Conservation (phyloP, 2,888 invertebrate genomes). For the Flabesymbios commensalis region DNA sequence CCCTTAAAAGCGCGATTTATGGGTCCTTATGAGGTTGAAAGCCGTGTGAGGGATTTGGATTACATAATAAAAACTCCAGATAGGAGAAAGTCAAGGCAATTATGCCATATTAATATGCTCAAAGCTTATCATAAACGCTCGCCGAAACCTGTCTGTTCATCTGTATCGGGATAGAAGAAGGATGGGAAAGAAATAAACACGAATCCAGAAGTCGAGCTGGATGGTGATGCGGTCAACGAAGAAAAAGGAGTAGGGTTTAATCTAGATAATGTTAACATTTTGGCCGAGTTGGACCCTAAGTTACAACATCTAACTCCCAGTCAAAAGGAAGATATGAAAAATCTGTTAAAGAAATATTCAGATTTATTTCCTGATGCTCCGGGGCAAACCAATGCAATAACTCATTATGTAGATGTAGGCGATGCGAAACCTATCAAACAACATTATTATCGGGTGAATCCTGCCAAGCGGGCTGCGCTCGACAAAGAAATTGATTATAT, state of each 20-base stretch:
- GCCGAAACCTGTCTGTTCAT: too few species aligned
- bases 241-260: too few species aligned
- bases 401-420: constrained; percentile 4
- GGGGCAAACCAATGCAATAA: neutral
- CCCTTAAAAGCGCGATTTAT: neutral
- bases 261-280: too few species aligned
- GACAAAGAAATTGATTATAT: constrained; percentile 31
- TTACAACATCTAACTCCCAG: too few species aligned
- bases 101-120: constrained; percentile 10
- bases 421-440: neutral
- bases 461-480: constrained; percentile 12
- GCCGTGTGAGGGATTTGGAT: neutral
- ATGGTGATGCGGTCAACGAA: too few species aligned
- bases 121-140: neutral
- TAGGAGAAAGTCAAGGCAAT: neutral
- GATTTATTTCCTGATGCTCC: too few species aligned
- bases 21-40: constrained; percentile 5
- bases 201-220: too few species aligned
- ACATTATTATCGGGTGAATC: constrained; percentile 3
- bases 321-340: too few species aligned
- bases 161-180: too few species aligned
- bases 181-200: too few species aligned
- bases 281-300: too few species aligned
- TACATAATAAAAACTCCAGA: neutral
- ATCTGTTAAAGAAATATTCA: too few species aligned